Base-by-base conservation (phyloP, 1,140 invertebrate species). In the Mycetomoellerius zeteki region DNA sequence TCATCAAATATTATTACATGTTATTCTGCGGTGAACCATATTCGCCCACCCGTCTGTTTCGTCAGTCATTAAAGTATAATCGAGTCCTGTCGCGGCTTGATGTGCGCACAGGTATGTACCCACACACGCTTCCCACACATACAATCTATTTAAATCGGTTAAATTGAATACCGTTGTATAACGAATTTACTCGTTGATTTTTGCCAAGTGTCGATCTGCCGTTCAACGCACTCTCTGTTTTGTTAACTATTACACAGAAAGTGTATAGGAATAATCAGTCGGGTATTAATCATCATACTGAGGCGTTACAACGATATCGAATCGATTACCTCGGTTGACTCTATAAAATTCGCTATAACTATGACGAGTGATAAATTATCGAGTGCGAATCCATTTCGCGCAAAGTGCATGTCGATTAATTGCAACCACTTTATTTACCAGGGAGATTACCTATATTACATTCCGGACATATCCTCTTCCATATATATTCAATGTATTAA, bases 1-100 rank as follows among this genome's bases (percentile, higher is more conserved):
- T 81, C 54, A 84, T 75, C 67, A 84, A 84, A 84, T 84, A 75
- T 84, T 84, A 84, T 75, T 75, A 84, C 69, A 84, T 60, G 56
- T 84, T 84, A 84, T 84, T 84, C 37, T 84, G 80, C 54, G 80
- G 80, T 69, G n/a, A 60, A 75, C 80, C 80, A 43, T 75, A 60
- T 47, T 84, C 69, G 54, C 27, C 54, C 56, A 60, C 24, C 37
- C 56, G 69, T 73, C 56, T 56, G 72, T 73, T 84, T 24, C 69
- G 80, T 33, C 80, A 62, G 54, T 84, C 80, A 84, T 75, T 84
- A 84, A 84, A 84, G 69, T 56, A 84, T 60, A 84, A 84, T 84
- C 27, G 71, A 84, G 80, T 84, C 43, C 69, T 30, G 69, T 37
- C 24, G 67, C 12, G 33, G 24, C 6, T 58, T 47, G 33, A 72